These are phyloP conservation scores for Chrysogorgia sp. DNA, from an alignment of 92 coral and sea anemone species.

Conservation along the genomic window DNA sequence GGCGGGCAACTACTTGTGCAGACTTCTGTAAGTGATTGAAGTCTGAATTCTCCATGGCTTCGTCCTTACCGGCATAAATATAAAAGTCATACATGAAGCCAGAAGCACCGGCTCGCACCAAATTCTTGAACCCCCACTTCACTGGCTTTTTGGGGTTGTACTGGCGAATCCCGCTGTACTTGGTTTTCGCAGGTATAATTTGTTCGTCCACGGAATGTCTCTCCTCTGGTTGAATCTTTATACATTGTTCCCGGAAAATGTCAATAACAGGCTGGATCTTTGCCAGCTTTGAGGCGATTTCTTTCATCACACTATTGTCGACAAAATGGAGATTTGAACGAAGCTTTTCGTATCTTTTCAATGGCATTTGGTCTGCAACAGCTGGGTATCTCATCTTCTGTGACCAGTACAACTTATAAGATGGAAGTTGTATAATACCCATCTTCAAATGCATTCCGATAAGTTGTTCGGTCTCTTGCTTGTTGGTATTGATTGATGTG, in stretches of 20 bases:
- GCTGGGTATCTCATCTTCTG: slow-evolving; percentile 22
- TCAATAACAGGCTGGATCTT: slow-evolving; percentile 21
- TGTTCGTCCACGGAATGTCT: slow-evolving; percentile 15
- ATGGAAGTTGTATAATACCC: slow-evolving; percentile 32
- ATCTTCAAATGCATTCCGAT: slow-evolving; percentile 34
- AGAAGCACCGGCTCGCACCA: too few species aligned
- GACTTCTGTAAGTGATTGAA: slow-evolving; percentile 6
- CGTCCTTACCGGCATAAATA: slow-evolving; percentile 26
- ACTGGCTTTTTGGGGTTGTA: slow-evolving; percentile 33
- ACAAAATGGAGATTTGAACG: slow-evolving; percentile 30
- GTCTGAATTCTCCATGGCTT: not conserved
- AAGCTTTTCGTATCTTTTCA: slow-evolving; percentile 29
- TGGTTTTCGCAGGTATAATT: too few species aligned
- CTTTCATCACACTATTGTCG: slow-evolving; percentile 8
- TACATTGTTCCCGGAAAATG: slow-evolving; percentile 2
- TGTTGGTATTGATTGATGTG: too few species aligned
- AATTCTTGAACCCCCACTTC: slow-evolving; percentile 12
- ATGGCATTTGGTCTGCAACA: slow-evolving; percentile 20
- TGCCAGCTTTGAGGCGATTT: not conserved
- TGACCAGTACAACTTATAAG: slow-evolving; percentile 35
- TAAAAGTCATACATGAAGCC: too few species aligned
- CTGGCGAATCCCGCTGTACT: too few species aligned
- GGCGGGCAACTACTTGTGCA: slow-evolving; percentile 8
- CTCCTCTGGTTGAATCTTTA: slow-evolving; percentile 11
- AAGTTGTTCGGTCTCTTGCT: slow-evolving; percentile 14